Conservation (phyloP, 2,113 vertebrate species). For the Melanocharis versteri region DNA sequence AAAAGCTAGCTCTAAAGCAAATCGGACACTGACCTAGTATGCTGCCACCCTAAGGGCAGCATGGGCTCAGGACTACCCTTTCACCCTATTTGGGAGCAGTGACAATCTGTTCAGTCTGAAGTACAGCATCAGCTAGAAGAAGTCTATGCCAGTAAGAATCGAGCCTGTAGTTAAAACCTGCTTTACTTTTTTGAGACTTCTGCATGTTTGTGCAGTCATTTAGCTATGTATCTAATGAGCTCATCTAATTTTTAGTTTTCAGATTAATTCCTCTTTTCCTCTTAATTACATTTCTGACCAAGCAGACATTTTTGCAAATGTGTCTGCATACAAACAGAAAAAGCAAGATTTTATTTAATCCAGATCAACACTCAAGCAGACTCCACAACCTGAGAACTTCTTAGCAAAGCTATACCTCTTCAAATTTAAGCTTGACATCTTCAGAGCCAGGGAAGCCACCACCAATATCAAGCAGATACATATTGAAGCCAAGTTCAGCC, state of each 20-base stretch:
- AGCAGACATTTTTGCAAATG: neutral
- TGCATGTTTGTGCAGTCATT: neutral
- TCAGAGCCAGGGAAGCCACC: constrained; percentile 98
- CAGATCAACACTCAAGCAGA: neutral
- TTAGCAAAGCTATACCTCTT: constrained; percentile 81
- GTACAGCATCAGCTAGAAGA: neutral
- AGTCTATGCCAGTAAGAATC: neutral
- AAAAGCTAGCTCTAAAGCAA: neutral
- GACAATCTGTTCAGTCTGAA: neutral
- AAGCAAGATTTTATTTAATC: neutral
- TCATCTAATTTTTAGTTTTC: neutral
- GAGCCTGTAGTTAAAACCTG: neutral
- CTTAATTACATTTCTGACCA: neutral
- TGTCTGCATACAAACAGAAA: neutral
- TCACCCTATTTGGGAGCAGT: neutral
- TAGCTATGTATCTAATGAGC: neutral
- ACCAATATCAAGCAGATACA: constrained; percentile 94
- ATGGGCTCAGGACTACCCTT: neutral
- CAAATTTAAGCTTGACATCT: constrained; percentile 91
- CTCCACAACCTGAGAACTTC: neutral
- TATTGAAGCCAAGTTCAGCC: constrained; percentile 88
- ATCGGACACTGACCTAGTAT: neutral
- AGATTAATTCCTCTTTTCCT: neutral
- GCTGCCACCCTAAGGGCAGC: neutral
- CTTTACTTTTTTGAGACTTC: neutral